phyloP scores from a whole-genome alignment of 37 sponge, comb jelly and placozoan genomes.

The Tethya wilhelma region DNA sequence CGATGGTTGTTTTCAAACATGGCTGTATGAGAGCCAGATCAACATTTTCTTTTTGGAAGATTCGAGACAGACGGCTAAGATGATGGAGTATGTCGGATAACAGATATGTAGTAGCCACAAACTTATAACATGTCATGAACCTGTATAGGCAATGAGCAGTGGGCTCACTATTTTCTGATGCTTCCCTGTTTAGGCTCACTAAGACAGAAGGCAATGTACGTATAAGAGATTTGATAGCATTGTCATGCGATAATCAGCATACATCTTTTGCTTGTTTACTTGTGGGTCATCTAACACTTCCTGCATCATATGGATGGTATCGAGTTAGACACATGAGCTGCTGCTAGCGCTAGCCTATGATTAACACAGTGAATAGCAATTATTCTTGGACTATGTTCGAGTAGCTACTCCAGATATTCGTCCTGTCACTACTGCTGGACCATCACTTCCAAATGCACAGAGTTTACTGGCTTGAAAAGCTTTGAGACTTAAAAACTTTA shows the following conservation, averaged over 20 bases:
- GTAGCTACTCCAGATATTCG: too few species aligned
- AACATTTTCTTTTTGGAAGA: conserved; percentile 17
- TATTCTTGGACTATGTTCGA: too few species aligned
- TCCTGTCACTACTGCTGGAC: too few species aligned
- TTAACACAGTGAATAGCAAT: too few species aligned
- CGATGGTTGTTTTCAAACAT: too few species aligned
- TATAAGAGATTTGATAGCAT: neutral
- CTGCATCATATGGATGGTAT: too few species aligned
- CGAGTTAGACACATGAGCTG: too few species aligned
- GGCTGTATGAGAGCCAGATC: conserved; percentile 1
- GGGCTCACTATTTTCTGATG: conserved; percentile 23
- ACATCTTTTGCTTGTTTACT: conserved; percentile 32
- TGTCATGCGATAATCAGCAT: conserved; percentile 30
- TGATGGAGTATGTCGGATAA: conserved; percentile 28
- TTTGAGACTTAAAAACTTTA: too few species aligned
- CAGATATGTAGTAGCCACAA: conserved; percentile 31
- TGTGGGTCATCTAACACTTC: too few species aligned
- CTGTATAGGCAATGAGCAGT: conserved; percentile 18
- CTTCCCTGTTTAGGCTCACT: conserved; percentile 28
- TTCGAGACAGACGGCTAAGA: conserved; percentile 5
- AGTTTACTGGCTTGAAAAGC: too few species aligned
- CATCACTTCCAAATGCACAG: too few species aligned
- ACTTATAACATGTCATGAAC: conserved; percentile 25
- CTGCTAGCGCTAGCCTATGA: too few species aligned
- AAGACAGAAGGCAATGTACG: conserved; percentile 31